Conservation (phyloP, 2,113 vertebrate genomes). For the Apteryx owenii region DNA sequence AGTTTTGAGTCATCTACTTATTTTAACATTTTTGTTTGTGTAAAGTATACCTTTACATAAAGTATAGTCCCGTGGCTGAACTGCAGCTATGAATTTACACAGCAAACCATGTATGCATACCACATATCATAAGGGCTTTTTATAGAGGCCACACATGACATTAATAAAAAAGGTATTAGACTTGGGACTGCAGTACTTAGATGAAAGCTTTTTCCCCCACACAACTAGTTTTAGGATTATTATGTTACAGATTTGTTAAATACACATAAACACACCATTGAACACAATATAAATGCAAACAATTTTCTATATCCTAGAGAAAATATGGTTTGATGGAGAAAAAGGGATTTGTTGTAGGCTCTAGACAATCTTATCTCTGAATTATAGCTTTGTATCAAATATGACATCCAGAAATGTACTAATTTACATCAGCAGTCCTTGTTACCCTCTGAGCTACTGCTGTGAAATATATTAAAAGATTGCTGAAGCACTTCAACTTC, state of each 20-base stretch:
- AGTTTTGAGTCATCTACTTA: too few relatives aligned
- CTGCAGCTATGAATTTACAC: not conserved
- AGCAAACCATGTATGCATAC: not conserved
- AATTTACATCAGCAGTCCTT: not conserved
- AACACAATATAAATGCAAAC: rapidly evolving
- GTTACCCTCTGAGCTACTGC: not conserved
- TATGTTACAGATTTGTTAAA: rapidly evolving
- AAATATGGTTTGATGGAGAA: not conserved
- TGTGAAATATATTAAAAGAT: not conserved
- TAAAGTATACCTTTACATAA: not conserved
- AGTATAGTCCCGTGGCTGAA: not conserved
- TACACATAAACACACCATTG: not conserved
- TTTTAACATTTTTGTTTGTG: too few relatives aligned
- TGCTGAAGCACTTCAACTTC: not conserved
- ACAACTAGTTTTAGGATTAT: not conserved
- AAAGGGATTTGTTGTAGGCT: not conserved
- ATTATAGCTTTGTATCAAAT: not conserved
- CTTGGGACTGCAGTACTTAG: not conserved
- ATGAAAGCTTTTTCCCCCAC: not conserved
- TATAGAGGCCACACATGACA: not conserved
- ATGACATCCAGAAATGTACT: not conserved
- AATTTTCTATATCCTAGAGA: not conserved
- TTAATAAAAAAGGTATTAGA: not conserved
- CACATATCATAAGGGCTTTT: rapidly evolving
- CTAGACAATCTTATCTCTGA: not conserved